Evolutionary conservation across 37 sponge, comb jelly and placozoan genomes (phyloP).

Genomic region (Beroe forskalii): DNA sequence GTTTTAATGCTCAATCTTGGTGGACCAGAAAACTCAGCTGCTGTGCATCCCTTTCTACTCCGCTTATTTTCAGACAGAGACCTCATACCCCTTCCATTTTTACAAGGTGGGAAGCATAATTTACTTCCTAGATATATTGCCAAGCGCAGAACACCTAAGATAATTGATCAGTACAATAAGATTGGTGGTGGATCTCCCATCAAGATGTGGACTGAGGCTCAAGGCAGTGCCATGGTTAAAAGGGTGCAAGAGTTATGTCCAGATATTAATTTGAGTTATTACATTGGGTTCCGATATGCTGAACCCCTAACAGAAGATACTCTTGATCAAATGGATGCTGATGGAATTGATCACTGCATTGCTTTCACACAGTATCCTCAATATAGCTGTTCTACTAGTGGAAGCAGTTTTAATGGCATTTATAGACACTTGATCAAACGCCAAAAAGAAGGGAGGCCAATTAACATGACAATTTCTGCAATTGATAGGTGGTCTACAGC

Average conservation of each 20-base stretch:
- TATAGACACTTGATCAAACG: slow-evolving; percentile 74
- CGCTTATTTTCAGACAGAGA: slow-evolving; percentile 87
- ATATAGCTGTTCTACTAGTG: slow-evolving; percentile 94
- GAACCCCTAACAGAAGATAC: slow-evolving; percentile 90
- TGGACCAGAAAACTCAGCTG: slow-evolving; percentile 85
- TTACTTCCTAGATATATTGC: slow-evolving; percentile 80
- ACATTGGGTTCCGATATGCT: slow-evolving; percentile 92
- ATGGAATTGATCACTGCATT: slow-evolving; percentile 79
- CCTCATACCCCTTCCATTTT: slow-evolving; percentile 84
- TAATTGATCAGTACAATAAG: slow-evolving; percentile 78
- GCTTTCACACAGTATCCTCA: slow-evolving; percentile 95
- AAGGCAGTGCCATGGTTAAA: slow-evolving; percentile 80
- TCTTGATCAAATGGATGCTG: slow-evolving; percentile 85
- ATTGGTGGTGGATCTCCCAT: slow-evolving; percentile 97
- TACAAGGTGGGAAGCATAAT: slow-evolving; percentile 61
- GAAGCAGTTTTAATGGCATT: slow-evolving; percentile 89
- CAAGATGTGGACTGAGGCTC: slow-evolving; percentile 83
- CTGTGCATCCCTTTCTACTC: slow-evolving; percentile 86
- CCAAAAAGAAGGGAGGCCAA: slow-evolving; percentile 42
- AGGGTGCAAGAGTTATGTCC: slow-evolving; percentile 79
- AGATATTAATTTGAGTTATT: slow-evolving; percentile 75
- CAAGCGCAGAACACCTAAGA: slow-evolving; percentile 83
- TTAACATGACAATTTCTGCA: slow-evolving; percentile 75
- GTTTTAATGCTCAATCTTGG: slow-evolving; percentile 89
- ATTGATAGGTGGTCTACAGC: slow-evolving; percentile 93